phyloP scores from a whole-genome alignment of 1,140 invertebrate species.

The Centruroides vittatus region DNA sequence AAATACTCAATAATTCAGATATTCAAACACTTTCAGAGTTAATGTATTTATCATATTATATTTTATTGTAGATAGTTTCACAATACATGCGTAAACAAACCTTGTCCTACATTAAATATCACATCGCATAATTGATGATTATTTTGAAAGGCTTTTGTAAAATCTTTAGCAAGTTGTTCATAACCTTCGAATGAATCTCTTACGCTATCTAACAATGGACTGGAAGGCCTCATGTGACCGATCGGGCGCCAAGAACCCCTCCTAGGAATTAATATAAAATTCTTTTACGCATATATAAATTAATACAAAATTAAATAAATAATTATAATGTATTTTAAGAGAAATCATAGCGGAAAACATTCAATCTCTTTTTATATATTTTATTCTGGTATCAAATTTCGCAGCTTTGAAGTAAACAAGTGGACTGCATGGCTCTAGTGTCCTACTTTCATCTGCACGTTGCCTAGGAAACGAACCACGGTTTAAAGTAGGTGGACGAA shows the following conservation, averaged over 20 bases:
- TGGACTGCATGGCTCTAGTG: too few relatives aligned
- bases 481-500: too few relatives aligned
- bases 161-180: conserved; percentile 83
- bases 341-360: too few relatives aligned
- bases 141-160: conserved; percentile 64
- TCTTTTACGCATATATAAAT: not conserved
- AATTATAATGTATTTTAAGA: too few relatives aligned
- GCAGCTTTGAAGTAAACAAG: too few relatives aligned
- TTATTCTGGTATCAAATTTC: too few relatives aligned
- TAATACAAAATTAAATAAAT: too few relatives aligned
- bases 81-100: conserved; percentile 38
- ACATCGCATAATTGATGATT: conserved; percentile 77
- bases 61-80: not conserved
- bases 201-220: conserved; percentile 78
- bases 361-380: too few relatives aligned
- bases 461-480: too few relatives aligned
- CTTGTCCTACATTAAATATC: conserved; percentile 75
- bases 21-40: not conserved
- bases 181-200: conserved; percentile 80
- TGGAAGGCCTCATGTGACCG: conserved; percentile 81
- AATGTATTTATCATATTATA: not conserved
- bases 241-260: conserved; percentile 85
- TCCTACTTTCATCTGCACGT: too few relatives aligned
- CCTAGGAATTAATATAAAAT: conserved; percentile 24
- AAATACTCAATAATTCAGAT: not conserved